A percentile compares a stretch with the other conserved stretches of the same genome.
phyloP scores from a whole-genome alignment of 2,888 invertebrate genomes.

The Chymomyza procnemis region DNA sequence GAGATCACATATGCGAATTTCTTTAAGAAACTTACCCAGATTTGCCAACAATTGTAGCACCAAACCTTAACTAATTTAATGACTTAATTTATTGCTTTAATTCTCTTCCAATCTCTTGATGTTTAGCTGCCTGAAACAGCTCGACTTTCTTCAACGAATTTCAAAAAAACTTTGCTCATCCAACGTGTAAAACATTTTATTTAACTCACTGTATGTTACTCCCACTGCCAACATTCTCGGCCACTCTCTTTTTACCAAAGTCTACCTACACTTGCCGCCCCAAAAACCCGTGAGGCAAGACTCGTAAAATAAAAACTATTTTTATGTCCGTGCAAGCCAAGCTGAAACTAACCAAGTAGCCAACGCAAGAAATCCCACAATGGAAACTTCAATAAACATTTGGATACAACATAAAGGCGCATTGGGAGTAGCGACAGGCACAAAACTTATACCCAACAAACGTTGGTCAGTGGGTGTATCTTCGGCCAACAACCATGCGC shows the following conservation, averaged over 20 bases:
- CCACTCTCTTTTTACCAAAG: background rate
- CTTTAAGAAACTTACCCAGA: too few relatives aligned
- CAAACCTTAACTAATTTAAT: too few relatives aligned
- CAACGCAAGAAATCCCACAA: conserved; percentile 15
- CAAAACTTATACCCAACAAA: background rate
- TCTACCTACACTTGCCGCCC: background rate
- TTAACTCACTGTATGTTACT: too few relatives aligned
- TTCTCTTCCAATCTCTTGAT: too few relatives aligned
- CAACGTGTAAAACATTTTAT: too few relatives aligned
- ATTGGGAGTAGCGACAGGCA: background rate
- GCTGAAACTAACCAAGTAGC: conserved; percentile 28
- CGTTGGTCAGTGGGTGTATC: background rate
- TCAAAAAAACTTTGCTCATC: too few relatives aligned
- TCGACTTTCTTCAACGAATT: too few relatives aligned
- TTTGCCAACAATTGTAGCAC: too few relatives aligned
- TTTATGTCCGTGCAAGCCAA: conserved; percentile 34
- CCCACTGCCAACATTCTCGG: too few relatives aligned
- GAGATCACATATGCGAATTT: too few relatives aligned
- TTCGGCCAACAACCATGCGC: background rate
- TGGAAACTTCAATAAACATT: conserved; percentile 37
- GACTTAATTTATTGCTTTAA: too few relatives aligned
- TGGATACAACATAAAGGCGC: conserved; percentile 50
- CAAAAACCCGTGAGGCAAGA: conserved; percentile 53
- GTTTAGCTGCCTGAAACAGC: too few relatives aligned
- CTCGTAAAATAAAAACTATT: conserved; percentile 63